Percentiles rank a stretch among this genome's conserved stretches.
Conservation (phyloP, 2,888 invertebrate genomes). For the Andrena chrysosceles region DNA sequence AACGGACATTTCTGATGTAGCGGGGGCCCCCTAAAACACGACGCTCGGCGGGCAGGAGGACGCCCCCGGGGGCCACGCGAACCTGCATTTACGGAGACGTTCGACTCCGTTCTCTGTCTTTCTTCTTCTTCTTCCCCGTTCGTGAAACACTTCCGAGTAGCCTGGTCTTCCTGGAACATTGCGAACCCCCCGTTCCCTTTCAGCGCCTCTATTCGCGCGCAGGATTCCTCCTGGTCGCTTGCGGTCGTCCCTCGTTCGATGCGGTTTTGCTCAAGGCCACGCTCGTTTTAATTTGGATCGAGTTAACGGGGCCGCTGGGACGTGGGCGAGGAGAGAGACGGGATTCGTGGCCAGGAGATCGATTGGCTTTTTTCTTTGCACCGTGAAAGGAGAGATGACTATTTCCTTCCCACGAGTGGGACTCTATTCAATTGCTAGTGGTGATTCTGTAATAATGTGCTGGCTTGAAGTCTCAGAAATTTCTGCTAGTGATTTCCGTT, state of each 20-base stretch:
- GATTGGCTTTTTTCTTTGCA: not conserved
- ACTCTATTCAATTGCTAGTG: too few species aligned
- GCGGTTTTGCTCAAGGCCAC: constrained; percentile 24
- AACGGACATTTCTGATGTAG: constrained; percentile 73
- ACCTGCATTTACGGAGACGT: constrained; percentile 55
- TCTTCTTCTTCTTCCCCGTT: constrained; percentile 24
- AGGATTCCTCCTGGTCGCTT: not conserved
- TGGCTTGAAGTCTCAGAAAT: not conserved
- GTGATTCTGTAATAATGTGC: too few species aligned
- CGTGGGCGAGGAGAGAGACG: not conserved
- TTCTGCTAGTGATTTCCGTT: not conserved
- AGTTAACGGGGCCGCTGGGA: not conserved
- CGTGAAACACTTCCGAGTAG: constrained; percentile 44
- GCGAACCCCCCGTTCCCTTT: constrained; percentile 5
- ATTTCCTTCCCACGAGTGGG: not conserved
- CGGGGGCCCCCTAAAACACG: constrained; percentile 36
- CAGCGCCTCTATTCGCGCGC: constrained; percentile 27
- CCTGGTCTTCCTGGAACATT: constrained; percentile 53
- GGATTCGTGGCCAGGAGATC: not conserved
- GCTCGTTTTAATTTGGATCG: constrained; percentile 8
- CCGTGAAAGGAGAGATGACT: not conserved
- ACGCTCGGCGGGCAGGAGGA: not conserved
- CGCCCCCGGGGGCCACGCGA: constrained; percentile 46
- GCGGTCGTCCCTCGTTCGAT: constrained; percentile 7
- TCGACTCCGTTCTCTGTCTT: constrained; percentile 22